Percentiles rank a stretch among this genome's conserved stretches.
These are phyloP conservation scores for Meloidogyne exigua DNA, from an alignment of 1,140 invertebrate genomes.

Conservation along the genomic window DNA sequence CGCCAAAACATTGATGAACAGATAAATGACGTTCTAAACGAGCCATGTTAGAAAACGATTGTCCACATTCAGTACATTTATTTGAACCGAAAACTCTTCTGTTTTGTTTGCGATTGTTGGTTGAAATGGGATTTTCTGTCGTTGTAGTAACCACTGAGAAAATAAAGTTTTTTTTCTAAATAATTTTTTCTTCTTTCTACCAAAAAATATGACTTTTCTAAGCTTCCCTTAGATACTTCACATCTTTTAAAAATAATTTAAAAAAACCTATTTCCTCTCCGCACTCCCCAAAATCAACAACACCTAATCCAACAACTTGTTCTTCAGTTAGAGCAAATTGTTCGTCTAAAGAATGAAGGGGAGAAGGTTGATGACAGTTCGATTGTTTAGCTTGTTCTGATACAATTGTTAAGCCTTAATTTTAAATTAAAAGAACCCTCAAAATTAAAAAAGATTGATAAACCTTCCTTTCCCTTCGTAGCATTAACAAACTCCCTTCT, in stretches of 20 bases:
- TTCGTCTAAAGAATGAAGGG: neutral
- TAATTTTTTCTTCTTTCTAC: too few relatives aligned
- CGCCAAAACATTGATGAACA: constrained; percentile 58
- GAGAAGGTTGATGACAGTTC: neutral
- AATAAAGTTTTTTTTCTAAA: neutral
- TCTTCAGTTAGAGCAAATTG: neutral
- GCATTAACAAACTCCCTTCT: neutral
- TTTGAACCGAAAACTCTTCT: constrained; percentile 55
- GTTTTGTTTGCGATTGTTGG: constrained; percentile 27
- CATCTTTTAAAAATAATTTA: too few relatives aligned
- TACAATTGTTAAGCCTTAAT: neutral
- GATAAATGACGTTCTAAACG: constrained; percentile 56
- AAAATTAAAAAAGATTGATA: neutral
- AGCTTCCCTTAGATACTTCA: too few relatives aligned
- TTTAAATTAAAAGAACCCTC: too few relatives aligned
- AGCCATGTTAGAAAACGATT: constrained; percentile 58
- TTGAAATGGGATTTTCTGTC: neutral
- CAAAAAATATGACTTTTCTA: too few relatives aligned
- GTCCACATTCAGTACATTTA: constrained; percentile 52
- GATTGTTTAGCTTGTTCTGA: neutral
- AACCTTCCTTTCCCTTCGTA: neutral
- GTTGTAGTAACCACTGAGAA: neutral
- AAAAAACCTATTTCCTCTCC: constrained; percentile 1
- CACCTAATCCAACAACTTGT: neutral
- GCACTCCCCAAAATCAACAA: constrained; percentile 4